Evolutionary conservation across 2,797 vertebrate genomes (phyloP), one percentile per base, ranked within the genome.

Genomic region (Gallinago nigripennis): DNA sequence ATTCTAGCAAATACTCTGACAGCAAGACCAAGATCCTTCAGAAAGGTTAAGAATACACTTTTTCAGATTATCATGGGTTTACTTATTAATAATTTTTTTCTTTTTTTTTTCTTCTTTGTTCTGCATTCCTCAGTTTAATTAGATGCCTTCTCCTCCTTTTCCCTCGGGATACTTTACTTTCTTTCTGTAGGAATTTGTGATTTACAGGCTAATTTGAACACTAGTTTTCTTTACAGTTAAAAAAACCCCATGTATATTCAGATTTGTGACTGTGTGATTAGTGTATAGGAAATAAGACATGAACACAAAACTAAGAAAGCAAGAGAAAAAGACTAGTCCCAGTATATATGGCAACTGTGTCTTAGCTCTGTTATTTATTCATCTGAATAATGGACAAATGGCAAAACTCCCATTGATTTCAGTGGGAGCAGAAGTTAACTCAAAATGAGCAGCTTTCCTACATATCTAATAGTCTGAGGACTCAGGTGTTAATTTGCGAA

Each of bases 401-500:
- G 88, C 88, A 89, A 85, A 89, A 93, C 45, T 95, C 78, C 50
- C 78, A 25, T 19, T 82, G 83, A 92, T 93, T 96, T 90, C 76
- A 69, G 64, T 56, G 54, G 54, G 71, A 95, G 63, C 86, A 96
- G 94, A 96, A 96, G 70, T 94, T 82, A 90, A 66, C 64, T 86
- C 2, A 0, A 96, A 96, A 95, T 95, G 65, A 93, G 83, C 93
- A 92, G 94, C 94, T 96, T 96, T 92, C 71, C 84, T 94, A 70
- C 64, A 18, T 16, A 11, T 58, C 83, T 89, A 75, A 93, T 95
- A 85, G 92, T 95, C 81, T 69, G 90, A 92, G 88, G 93, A 96
- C 94, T 95, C 95, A 95, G 95, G 96, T 96, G 93, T 92, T 96
- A 95, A 95, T 96, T 95, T 95, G 76, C 0, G 0, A 92, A 91